A percentile compares a stretch with the other conserved stretches of the same genome.
phyloP scores from a whole-genome alignment of 2,113 vertebrate genomes.

The Phasianus colchicus region DNA sequence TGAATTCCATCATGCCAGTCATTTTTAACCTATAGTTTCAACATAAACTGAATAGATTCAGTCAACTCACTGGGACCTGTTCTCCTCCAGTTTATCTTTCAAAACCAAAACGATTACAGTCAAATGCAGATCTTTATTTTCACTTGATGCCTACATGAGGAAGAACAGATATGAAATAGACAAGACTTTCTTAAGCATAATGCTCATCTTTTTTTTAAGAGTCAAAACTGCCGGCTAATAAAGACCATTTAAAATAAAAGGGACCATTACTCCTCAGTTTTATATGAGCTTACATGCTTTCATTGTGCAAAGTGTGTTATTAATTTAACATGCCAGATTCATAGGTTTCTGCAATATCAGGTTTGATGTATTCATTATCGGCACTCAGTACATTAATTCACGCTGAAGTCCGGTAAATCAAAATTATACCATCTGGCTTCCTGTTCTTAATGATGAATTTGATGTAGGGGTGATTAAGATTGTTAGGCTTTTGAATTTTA shows the following conservation, averaged over 20 bases:
- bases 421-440: slow-evolving; percentile 99
- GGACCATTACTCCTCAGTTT: slow-evolving; percentile 85
- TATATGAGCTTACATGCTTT: slow-evolving; percentile 87
- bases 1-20: background rate
- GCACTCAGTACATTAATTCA: slow-evolving; percentile 98
- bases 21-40: background rate
- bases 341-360: slow-evolving; percentile 98
- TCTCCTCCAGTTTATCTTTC: slow-evolving; percentile 6
- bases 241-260: slow-evolving; percentile 87
- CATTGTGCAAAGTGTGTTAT: slow-evolving; percentile 91
- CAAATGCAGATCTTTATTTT: slow-evolving; percentile 33
- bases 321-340: slow-evolving; percentile 99
- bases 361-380: slow-evolving; percentile 95
- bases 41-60: slow-evolving; percentile 19
- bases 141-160: background rate
- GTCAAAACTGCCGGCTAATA: slow-evolving; percentile 83
- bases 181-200: slow-evolving; percentile 70
- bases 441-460: slow-evolving; percentile 98
- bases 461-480: slow-evolving; percentile 97
- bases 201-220: slow-evolving; percentile 64
- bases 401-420: slow-evolving; percentile 95
- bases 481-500: slow-evolving; percentile 95
- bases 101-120: background rate
- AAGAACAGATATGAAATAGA: slow-evolving; percentile 24
- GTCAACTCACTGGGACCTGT: background rate